Percentiles rank a stretch among this genome's conserved stretches.
Evolutionary conservation across 2,113 vertebrate genomes (phyloP).

Genomic region (Cnemophilus loriae): DNA sequence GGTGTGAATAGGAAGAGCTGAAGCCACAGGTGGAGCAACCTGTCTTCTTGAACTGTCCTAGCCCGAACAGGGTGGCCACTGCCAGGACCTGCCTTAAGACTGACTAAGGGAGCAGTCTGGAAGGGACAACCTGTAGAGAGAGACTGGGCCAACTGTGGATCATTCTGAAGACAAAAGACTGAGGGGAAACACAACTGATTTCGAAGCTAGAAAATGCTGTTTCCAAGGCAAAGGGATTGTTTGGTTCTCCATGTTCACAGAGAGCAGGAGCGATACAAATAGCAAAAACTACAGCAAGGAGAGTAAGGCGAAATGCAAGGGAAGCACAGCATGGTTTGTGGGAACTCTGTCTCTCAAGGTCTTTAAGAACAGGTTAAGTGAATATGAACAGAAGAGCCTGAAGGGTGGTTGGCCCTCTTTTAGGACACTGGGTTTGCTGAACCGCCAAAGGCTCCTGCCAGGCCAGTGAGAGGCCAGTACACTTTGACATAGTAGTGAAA

Average conservation of each 20-base stretch:
- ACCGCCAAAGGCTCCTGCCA: neutral
- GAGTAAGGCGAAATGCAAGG: neutral
- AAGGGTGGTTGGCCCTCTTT: neutral
- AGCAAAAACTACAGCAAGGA: neutral
- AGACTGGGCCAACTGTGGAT: neutral
- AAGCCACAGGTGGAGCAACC: neutral
- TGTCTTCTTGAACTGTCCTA: neutral
- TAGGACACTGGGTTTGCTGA: neutral
- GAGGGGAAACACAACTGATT: neutral
- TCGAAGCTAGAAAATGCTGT: neutral
- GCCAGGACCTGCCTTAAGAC: neutral
- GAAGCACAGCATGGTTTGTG: neutral
- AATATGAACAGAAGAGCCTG: neutral
- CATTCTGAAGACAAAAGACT: neutral
- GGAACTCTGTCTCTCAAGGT: neutral
- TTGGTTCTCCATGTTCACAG: neutral
- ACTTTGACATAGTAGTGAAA: neutral
- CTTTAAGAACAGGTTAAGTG: neutral
- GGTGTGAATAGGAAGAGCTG: neutral
- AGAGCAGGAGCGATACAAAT: neutral
- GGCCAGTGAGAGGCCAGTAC: neutral
- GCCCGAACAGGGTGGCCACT: neutral
- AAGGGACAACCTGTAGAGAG: neutral
- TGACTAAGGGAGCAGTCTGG: neutral
- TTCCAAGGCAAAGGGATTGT: neutral